phyloP scores from a whole-genome alignment of 2,113 vertebrate species.

The Nycticebus coucang region DNA sequence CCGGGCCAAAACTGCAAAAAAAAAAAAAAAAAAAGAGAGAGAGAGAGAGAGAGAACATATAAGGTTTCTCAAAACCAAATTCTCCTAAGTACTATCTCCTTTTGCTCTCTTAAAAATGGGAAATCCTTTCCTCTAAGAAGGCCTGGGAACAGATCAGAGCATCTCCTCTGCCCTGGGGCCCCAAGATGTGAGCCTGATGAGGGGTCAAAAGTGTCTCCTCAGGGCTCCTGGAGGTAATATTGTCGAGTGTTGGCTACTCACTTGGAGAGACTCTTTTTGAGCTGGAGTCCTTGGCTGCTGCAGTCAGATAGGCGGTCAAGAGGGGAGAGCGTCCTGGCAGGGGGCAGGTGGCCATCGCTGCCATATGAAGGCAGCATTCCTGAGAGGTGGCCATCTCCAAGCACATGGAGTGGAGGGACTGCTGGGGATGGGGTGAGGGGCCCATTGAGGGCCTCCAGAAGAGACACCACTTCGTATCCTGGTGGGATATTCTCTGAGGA shows the following conservation, averaged over 20 bases:
- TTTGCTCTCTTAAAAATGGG: not conserved
- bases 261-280: conserved; percentile 95
- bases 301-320: conserved; percentile 89
- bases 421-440: conserved; percentile 91
- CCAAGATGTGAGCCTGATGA: not conserved
- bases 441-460: conserved; percentile 97
- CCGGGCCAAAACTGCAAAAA: too few relatives aligned
- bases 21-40: too few relatives aligned
- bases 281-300: conserved; percentile 88
- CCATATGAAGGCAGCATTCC: conserved; percentile 90
- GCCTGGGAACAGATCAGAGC: not conserved
- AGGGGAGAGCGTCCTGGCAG: conserved; percentile 88
- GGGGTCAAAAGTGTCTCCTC: accelerated
- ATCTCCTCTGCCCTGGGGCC: accelerated
- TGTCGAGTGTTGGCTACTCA: conserved; percentile 78
- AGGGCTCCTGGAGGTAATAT: accelerated
- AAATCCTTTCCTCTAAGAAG: not conserved
- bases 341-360: conserved; percentile 88
- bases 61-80: not conserved
- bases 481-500: conserved; percentile 96
- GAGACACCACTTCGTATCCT: conserved; percentile 95
- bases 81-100: not conserved
- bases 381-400: conserved; percentile 87
- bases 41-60: accelerated
- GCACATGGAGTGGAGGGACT: conserved; percentile 85